Conservation (phyloP, 2,888 invertebrate genomes). For the Diaphora mendica region DNA sequence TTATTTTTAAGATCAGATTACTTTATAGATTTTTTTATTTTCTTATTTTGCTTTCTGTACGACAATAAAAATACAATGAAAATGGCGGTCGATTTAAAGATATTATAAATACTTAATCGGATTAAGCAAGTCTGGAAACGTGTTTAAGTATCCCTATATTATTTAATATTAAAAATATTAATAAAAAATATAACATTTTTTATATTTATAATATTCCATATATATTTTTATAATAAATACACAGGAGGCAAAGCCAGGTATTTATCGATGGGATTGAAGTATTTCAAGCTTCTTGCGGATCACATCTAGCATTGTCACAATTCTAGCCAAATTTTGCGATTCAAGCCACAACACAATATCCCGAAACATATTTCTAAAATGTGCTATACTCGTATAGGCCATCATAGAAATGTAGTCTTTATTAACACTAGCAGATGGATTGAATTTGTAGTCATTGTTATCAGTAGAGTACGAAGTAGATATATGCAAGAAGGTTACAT, state of each 20-base stretch:
- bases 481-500: neutral
- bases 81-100: neutral
- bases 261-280: slow-evolving; percentile 20
- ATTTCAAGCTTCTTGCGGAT: slow-evolving; percentile 41
- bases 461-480: neutral
- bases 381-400: slow-evolving; percentile 5
- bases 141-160: neutral
- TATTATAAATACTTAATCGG: neutral
- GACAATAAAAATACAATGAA: neutral
- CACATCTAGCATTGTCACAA: slow-evolving; percentile 45
- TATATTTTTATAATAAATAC: slow-evolving; percentile 7
- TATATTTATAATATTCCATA: neutral
- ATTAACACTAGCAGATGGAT: slow-evolving; percentile 21
- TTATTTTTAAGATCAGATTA: neutral
- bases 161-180: neutral
- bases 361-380: slow-evolving; percentile 19
- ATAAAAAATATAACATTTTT: neutral
- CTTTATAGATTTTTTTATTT: neutral
- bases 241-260: slow-evolving; percentile 29
- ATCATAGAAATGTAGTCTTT: slow-evolving; percentile 26
- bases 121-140: neutral
- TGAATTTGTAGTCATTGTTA: slow-evolving; percentile 13
- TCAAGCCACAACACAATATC: slow-evolving; percentile 52
- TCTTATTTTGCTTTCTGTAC: neutral
- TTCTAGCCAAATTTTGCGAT: slow-evolving; percentile 51